Base-by-base conservation (phyloP, 2,113 vertebrate species). In the Melanotaenia duboulayi region DNA sequence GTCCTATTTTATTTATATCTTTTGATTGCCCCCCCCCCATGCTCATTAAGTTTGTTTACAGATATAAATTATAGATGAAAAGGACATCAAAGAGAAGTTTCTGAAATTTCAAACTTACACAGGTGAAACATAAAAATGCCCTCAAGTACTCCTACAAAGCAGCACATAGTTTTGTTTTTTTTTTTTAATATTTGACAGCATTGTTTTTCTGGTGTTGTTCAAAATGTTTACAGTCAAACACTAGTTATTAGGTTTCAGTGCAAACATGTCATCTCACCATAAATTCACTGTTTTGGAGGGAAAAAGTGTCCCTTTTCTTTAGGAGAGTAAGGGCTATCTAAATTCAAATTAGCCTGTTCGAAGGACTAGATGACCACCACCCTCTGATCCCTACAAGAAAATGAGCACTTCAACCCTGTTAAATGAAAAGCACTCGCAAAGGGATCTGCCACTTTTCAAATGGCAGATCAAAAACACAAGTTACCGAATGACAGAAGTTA, bases 31-130 rank as follows among this genome's bases (percentile, higher is more conserved):
- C n/a, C n/a, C n/a, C 49, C 14, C 10, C 12, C 35, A 12, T 13
- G 4, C 37, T 65, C 42, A 67, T 69, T 69, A 71, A 1, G 7
- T 74, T 81, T 82, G 62, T 75, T 80, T 76, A 48, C 57, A 49
- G 23, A 0, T 39, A 11, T 60, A 14, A 71, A 71, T 59, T 59
- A 65, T 59, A 37, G 35, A 52, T 65, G 24, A 62, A 28, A 35
- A 35, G 13, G 35, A 54, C 42, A 50, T 61, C 28, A 59, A 68
- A 82, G 44, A 35, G 13, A 50, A 65, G 54, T 42, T 7, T 62
- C 5, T 11, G 19, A 50, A 75, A 59, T 57, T 48, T 20, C 8
- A 20, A 57, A 37, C 6, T 22, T 60, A 39, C 32, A 20, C 10
- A 65, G 52, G 50, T 78, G 20, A 71, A 69, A 55, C 8, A 0